Evolutionary conservation across 2,888 invertebrate genomes (phyloP), one percentile per base, ranked within the genome.

Genomic region (Nomada ferruginata): DNA sequence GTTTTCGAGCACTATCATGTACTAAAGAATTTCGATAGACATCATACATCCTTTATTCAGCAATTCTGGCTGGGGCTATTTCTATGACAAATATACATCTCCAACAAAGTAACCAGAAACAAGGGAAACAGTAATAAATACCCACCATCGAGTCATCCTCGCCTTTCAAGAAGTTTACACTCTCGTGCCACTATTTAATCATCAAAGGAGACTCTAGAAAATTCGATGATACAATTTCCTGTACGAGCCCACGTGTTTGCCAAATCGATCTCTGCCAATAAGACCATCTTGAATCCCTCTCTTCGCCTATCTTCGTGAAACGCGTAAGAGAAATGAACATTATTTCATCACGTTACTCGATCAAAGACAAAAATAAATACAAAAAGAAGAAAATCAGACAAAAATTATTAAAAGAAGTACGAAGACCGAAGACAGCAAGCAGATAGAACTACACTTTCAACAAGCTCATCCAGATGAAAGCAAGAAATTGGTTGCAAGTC

Each of bases 201-300:
- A 29, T 69, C 68, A 55, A 77, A 66, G 79, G 59, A 20, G 36
- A 57, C 50, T 68, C 63, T 20, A 23, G 79, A 79, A 75, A 65
- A 72, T 80, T 66, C 61, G 23, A n/a, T 50, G 52, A 52, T 66
- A 74, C 52, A 66, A 77, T 80, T 77, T 69, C 72, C 71, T 66
- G 55, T 15, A 2, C 50, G 42, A 44, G 15, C 44, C 36, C 18
- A 29, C 29, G 7, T 23, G 36, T 79, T 42, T 60, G 72, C 68
- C 61, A 81, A 66, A 76, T 63, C 69, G 61, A 36, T 65, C 55
- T 53, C 50, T 73, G 80, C 74, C 68, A 50, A 57, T 72, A 77
- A 42, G 1, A n/a, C 52, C 13, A 66, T 71, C 47, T 47, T 23
- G 57, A 47, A 55, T 44, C n/a, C 7, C 52, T 68, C 52, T 29